Evolutionary conservation across 1,140 invertebrate genomes (phyloP), one percentile per base, ranked within the genome.

Genomic region (Eupeodes corollae): DNA sequence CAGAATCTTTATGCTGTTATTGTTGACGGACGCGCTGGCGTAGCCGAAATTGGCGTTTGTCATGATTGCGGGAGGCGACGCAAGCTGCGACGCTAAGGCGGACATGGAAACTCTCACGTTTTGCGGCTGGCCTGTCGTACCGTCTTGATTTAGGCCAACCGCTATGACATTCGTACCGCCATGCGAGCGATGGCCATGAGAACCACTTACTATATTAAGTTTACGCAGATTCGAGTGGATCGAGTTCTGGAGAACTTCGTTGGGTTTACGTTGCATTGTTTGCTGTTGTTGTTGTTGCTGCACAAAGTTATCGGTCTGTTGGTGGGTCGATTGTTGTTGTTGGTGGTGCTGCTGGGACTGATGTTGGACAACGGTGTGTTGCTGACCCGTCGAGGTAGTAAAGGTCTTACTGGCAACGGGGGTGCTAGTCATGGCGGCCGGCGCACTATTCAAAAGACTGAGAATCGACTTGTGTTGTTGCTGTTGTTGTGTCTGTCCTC

Each of bases 391-490:
- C 52, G 52, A 70, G 51, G 66, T 46, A 1, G 61, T 67, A 31
- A 67, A 67, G 1, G 63, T 67, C 30, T 59, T 63, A 47, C 65
- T 68, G n/a, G 63, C 64, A 30, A 68, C 64, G 6, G 65, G 65
- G 1, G 68, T 74, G 49, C 78, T 79, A 12, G 76, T 75, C 73
- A 76, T 77, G 51, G 73, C 75, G 10, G 80, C 81, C 35, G 83
- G 80, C 38, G 78, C 80, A 56, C 81, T 85, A 57, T 85, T 84
- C 48, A 86, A 63, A 50, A 84, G 58, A 67, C 82, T 85, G 47
- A 84, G 70, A 56, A 85, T 85, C 11, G 82, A 81, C 11, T 26
- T 26, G 81, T 75, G 59, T 84, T 84, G 55, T 65, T 75, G 33
- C 70, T 76, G 60, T 60, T 69, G 39, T 65, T 67, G 1, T 43